A percentile compares a stretch with the other conserved stretches of the same genome.
These are phyloP conservation scores for Caenorhabditis brenneri DNA, from an alignment of 1,140 invertebrate genomes.

Conservation along the genomic window DNA sequence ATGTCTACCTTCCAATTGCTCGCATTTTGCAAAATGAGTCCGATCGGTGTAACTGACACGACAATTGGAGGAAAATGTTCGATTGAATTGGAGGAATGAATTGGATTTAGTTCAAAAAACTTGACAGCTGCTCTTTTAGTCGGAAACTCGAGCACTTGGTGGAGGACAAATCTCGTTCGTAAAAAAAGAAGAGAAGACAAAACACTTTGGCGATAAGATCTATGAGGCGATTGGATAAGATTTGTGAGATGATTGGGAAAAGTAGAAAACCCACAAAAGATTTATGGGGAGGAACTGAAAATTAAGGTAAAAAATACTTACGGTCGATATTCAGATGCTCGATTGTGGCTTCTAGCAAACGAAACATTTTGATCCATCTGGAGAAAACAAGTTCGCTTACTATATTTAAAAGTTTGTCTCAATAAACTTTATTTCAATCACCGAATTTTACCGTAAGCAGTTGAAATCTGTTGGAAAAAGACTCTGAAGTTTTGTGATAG, in stretches of 20 bases:
- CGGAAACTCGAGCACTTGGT: slow-evolving; percentile 14
- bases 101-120: neutral
- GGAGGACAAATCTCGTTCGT: slow-evolving; percentile 30
- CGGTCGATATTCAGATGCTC: no score
- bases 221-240: neutral
- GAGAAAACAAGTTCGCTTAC: no score
- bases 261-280: neutral
- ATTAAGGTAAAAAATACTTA: no score
- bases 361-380: no score
- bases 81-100: neutral
- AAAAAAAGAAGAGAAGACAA: slow-evolving; percentile 22
- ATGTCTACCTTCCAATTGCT: no score
- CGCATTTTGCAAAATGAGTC: neutral
- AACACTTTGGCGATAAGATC: neutral
- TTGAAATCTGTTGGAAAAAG: no score
- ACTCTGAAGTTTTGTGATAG: no score
- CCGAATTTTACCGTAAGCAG: no score
- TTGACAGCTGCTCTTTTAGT: slow-evolving; percentile 17
- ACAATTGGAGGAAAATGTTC: slow-evolving; percentile 8
- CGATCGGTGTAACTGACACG: neutral
- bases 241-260: neutral
- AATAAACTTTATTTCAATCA: no score
- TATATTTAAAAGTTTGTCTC: no score
- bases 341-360: no score
- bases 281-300: no score